These are phyloP conservation scores for Asarcornis scutulata DNA, from an alignment of 2,113 vertebrate species.

Conservation along the genomic window DNA sequence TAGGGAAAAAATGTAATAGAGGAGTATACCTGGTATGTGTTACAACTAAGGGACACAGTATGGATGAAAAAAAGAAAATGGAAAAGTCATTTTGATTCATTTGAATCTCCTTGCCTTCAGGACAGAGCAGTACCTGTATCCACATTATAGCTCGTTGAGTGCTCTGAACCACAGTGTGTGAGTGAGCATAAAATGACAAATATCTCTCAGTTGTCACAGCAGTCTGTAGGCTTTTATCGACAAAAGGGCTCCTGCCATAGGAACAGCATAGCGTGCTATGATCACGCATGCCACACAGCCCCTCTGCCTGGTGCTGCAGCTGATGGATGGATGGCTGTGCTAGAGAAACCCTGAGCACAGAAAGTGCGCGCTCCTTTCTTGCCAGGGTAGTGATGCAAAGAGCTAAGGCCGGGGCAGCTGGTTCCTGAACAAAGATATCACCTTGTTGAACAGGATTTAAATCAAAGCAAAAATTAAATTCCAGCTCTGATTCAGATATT, in stretches of 20 bases:
- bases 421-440: background rate
- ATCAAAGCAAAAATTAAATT: background rate
- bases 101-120: background rate
- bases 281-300: accelerated
- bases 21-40: background rate
- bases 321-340: background rate
- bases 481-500: conserved; percentile 20
- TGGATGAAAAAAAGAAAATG: background rate
- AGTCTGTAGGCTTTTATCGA: background rate
- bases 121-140: background rate
- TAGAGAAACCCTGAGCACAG: background rate
- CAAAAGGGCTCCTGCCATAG: background rate
- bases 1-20: background rate
- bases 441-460: background rate
- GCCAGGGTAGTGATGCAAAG: background rate
- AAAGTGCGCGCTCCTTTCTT: background rate
- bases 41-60: background rate
- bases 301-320: accelerated
- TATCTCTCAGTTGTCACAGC: background rate
- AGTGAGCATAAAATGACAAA: background rate
- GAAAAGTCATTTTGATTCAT: background rate
- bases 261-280: background rate
- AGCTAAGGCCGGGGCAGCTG: background rate
- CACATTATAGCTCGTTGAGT: background rate
- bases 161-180: background rate